Evolutionary conservation across 1,140 invertebrate genomes (phyloP), one percentile per base, ranked within the genome.

Genomic region (Oreohelix idahoensis): DNA sequence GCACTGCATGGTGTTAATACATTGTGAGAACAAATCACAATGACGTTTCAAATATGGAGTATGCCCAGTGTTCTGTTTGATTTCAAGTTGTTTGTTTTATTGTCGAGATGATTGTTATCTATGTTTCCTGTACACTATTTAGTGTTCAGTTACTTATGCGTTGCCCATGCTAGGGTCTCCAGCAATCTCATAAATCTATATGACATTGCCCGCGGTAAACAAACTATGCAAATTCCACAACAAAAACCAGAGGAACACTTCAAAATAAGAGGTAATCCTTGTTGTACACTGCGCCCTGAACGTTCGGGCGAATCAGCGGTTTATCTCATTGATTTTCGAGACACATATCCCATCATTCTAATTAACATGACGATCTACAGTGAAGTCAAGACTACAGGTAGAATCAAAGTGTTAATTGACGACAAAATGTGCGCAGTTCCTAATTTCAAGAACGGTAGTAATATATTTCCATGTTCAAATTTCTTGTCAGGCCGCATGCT

Each of bases 1-100:
- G 63, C n/a, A 66, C n/a, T 32, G 29, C 29, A 29, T 4, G 2
- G 29, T 8, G 8, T 2, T 32, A 32, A 66, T 8, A 32, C 23
- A 32, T 2, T 29, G n/a, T 58, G 20, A 32, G 29, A 10, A 32
- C 11, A 32, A 66, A 66, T 66, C 29, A 2, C 23, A 17, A 66
- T 66, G 63, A 66, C 63, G 63, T 66, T 66, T 58, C 5, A 8
- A 66, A 66, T 13, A 66, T 66, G n/a, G n/a, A 32, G 63, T 66
- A 66, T 5, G 10, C 8, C 29, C 63, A 66, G 4, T 29, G n/a
- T 29, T 23, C 29, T 32, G 20, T 2, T 66, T 66, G n/a, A 66
- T 23, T 66, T 17, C 8, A 32, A 23, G 63, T 5, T 35, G n/a
- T 58, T n/a, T n/a, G 32, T 17, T 66, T 32, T 66, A 23, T 58